A percentile compares a stretch with the other conserved stretches of the same genome.
phyloP scores from a whole-genome alignment of 1,140 invertebrate genomes.

The Cydia splendana region DNA sequence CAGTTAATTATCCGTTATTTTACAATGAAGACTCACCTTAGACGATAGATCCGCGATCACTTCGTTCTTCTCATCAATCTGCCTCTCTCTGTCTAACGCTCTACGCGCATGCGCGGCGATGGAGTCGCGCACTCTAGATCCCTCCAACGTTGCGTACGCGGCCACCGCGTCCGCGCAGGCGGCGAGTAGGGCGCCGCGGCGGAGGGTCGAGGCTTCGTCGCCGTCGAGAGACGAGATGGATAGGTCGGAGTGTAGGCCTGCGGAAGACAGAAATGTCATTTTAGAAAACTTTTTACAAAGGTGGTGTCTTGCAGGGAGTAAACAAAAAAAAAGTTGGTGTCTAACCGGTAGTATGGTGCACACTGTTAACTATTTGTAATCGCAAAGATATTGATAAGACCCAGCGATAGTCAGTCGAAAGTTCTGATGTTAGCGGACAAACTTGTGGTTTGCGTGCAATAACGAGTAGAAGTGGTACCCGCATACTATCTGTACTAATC shows the following conservation, averaged over 20 bases:
- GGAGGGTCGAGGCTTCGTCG: slow-evolving; percentile 76
- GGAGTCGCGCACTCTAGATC: slow-evolving; percentile 90
- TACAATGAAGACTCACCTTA: slow-evolving; percentile 81
- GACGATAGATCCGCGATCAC: slow-evolving; percentile 89
- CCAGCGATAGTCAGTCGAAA: too few relatives aligned
- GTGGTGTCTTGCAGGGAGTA: too few relatives aligned
- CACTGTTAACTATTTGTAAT: too few relatives aligned
- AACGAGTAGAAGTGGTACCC: too few relatives aligned
- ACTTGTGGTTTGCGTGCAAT: too few relatives aligned
- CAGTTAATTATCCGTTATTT: too few relatives aligned
- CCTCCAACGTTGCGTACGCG: slow-evolving; percentile 86
- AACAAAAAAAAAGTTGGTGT: too few relatives aligned
- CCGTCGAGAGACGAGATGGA: slow-evolving; percentile 80
- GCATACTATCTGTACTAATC: too few relatives aligned
- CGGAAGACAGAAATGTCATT: slow-evolving; percentile 33
- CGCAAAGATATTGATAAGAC: too few relatives aligned
- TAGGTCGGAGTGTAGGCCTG: slow-evolving; percentile 81
- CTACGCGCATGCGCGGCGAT: slow-evolving; percentile 87
- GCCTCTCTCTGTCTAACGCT: slow-evolving; percentile 87
- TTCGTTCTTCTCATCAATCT: slow-evolving; percentile 89
- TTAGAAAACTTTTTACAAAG: background rate
- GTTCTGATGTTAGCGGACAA: too few relatives aligned
- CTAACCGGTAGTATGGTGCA: too few relatives aligned
- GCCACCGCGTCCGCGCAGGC: slow-evolving; percentile 86
- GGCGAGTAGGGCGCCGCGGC: slow-evolving; percentile 79